Conservation (phyloP, 2,113 vertebrate species). For the Syngnathoides biaculeatus region DNA sequence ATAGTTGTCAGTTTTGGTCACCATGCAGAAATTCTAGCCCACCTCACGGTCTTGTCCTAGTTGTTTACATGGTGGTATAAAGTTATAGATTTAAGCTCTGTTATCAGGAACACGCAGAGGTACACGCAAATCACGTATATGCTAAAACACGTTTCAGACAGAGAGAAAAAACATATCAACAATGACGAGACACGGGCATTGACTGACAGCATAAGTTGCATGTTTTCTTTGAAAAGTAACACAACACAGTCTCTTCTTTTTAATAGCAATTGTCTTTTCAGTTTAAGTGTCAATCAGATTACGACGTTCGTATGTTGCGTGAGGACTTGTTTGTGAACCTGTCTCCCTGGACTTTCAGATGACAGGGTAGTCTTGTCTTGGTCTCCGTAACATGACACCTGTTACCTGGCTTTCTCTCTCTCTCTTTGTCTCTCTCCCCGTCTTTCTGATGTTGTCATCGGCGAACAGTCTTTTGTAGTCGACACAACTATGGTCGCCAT, state of each 20-base stretch:
- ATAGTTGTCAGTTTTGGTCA: slow-evolving; percentile 9
- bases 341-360: slow-evolving; percentile 34
- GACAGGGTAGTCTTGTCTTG: slow-evolving; percentile 49
- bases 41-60: too few relatives aligned
- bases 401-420: slow-evolving; percentile 29
- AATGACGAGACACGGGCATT: neutral
- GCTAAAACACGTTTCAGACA: too few relatives aligned
- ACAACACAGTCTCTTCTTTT: neutral
- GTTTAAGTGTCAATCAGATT: slow-evolving; percentile 8
- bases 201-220: neutral
- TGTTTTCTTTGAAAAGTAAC: neutral
- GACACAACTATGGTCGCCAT: slow-evolving; percentile 57
- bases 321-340: slow-evolving; percentile 39
- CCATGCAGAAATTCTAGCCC: slow-evolving; percentile 19
- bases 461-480: slow-evolving; percentile 62
- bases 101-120: slow-evolving; percentile 41
- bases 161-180: neutral
- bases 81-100: slow-evolving; percentile 58
- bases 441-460: slow-evolving; percentile 48
- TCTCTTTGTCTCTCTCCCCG: slow-evolving; percentile 13
- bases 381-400: slow-evolving; percentile 58
- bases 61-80: slow-evolving; percentile 40
- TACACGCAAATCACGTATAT: slow-evolving; percentile 5
- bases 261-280: slow-evolving; percentile 12
- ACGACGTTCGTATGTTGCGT: slow-evolving; percentile 23